Percentiles rank a stretch among this genome's conserved stretches.
Conservation (phyloP, 2,888 invertebrate species). For the Protonemura montana region DNA sequence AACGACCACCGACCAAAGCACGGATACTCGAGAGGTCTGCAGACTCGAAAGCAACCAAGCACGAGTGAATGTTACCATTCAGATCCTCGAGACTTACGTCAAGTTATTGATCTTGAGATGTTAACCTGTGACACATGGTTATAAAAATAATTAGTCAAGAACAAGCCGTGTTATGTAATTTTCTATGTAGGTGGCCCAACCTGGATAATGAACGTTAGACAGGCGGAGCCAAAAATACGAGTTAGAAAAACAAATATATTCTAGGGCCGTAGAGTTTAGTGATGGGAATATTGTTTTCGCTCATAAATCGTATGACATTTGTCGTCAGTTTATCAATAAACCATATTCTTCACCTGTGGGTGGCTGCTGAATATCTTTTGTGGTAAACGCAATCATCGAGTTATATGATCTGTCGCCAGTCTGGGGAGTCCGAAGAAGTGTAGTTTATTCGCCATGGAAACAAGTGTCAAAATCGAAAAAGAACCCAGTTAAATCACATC, state of each 20-base stretch:
- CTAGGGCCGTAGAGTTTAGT: neutral
- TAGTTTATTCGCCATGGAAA: neutral
- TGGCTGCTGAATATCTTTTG: neutral
- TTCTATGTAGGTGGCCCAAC: neutral
- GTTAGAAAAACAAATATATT: neutral
- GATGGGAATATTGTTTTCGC: neutral
- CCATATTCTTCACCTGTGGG: neutral
- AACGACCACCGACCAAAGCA: too few relatives aligned
- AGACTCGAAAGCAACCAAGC: too few relatives aligned
- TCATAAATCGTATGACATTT: neutral
- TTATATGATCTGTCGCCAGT: neutral
- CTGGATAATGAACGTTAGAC: neutral
- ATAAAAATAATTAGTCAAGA: conserved; percentile 7
- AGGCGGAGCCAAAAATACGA: neutral
- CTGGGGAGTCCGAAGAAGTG: neutral
- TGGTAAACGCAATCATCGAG: neutral
- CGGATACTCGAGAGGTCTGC: too few relatives aligned
- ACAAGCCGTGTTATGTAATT: neutral
- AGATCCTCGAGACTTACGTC: neutral
- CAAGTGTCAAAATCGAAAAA: neutral
- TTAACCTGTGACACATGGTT: conserved; percentile 12
- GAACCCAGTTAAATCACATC: neutral
- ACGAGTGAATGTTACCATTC: neutral
- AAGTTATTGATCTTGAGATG: neutral
- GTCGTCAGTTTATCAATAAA: neutral